These are phyloP conservation scores for Tipula unca DNA, from an alignment of 2,888 invertebrate species.

Conservation along the genomic window DNA sequence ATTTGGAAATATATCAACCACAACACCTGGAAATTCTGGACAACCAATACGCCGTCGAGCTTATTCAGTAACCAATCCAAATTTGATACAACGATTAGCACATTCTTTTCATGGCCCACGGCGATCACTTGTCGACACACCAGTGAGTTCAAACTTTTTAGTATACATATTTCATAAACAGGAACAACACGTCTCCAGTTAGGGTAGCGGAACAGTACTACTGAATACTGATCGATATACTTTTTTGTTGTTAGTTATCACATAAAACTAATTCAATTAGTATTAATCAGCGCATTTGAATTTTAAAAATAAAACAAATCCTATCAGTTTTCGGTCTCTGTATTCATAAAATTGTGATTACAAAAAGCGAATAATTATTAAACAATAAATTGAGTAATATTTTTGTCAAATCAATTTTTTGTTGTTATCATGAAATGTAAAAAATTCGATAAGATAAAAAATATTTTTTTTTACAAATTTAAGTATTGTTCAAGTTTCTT, in stretches of 20 bases:
- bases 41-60: slow-evolving; percentile 40
- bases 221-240: neutral
- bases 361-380: neutral
- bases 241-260: neutral
- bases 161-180: neutral
- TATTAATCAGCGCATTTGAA: neutral
- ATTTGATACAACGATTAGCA: slow-evolving; percentile 4
- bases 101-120: neutral
- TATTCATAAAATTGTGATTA: neutral
- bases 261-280: neutral
- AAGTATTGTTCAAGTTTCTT: neutral
- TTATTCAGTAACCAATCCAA: slow-evolving; percentile 29
- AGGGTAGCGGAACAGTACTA: neutral
- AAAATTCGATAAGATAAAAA: slow-evolving; percentile 9
- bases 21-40: slow-evolving; percentile 29
- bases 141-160: neutral
- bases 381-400: neutral
- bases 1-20: slow-evolving; percentile 15
- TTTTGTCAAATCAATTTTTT: neutral
- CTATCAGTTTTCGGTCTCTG: neutral
- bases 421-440: neutral
- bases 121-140: neutral
- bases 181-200: neutral
- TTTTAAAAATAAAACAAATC: neutral
- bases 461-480: neutral